Conservation (phyloP, 2,888 invertebrate genomes). For the Synergus laeviventris region DNA sequence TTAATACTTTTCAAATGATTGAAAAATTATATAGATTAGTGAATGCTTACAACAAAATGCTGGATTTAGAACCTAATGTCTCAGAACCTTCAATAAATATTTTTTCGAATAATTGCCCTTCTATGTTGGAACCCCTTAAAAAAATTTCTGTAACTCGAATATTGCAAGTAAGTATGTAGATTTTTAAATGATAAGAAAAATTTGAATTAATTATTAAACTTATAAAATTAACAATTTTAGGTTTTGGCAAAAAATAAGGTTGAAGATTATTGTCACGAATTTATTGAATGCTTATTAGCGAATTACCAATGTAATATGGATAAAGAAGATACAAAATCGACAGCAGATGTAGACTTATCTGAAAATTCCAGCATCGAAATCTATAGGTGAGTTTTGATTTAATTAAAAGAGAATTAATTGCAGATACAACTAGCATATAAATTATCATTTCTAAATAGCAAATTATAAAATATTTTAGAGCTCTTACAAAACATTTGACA, state of each 20-base stretch:
- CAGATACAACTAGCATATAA: background rate
- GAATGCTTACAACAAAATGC: slow-evolving; percentile 80
- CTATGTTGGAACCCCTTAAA: slow-evolving; percentile 83
- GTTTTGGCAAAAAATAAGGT: slow-evolving; percentile 82
- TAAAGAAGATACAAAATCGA: slow-evolving; percentile 75
- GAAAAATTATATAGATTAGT: slow-evolving; percentile 77
- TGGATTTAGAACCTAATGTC: slow-evolving; percentile 80
- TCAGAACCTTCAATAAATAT: slow-evolving; percentile 80
- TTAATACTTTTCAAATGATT: slow-evolving; percentile 51
- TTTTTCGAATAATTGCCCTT: slow-evolving; percentile 87
- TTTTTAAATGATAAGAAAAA: slow-evolving; percentile 13
- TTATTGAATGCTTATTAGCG: slow-evolving; percentile 84
- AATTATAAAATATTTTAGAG: slow-evolving; percentile 74
- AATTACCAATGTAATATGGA: slow-evolving; percentile 81
- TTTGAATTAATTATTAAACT: background rate
- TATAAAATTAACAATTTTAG: slow-evolving; percentile 68
- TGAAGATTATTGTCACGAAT: slow-evolving; percentile 83
- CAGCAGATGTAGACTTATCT: slow-evolving; percentile 75
- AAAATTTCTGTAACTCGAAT: slow-evolving; percentile 85
- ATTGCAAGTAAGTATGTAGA: slow-evolving; percentile 81
- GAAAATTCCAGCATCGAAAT: slow-evolving; percentile 85
- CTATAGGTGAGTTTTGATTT: slow-evolving; percentile 78
- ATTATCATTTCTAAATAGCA: slow-evolving; percentile 11
- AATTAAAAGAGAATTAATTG: background rate
- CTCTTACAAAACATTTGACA: slow-evolving; percentile 84